phyloP scores from a whole-genome alignment of 2,113 vertebrate genomes.

The Festucalex cinctus region DNA sequence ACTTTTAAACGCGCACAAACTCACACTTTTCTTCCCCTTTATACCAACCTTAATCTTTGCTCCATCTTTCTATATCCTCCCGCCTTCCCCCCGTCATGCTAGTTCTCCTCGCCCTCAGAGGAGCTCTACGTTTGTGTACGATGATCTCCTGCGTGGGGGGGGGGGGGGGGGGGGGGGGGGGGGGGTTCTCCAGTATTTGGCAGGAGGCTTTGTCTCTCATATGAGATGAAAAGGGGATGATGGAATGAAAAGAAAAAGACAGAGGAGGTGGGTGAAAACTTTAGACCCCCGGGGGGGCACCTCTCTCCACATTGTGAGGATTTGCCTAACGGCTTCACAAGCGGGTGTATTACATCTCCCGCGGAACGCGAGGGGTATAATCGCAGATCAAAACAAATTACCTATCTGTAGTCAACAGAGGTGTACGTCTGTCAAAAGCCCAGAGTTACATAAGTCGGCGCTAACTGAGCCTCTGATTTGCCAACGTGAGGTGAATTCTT shows the following conservation, averaged over 20 bases:
- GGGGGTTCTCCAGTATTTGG: constrained; percentile 70
- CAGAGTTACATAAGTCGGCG: constrained; percentile 71
- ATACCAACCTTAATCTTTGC: constrained; percentile 40
- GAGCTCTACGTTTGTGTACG: constrained; percentile 66
- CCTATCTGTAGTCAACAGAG: constrained; percentile 76
- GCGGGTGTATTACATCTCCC: constrained; percentile 76
- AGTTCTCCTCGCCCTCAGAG: constrained; percentile 50
- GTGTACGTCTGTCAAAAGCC: constrained; percentile 70
- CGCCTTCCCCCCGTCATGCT: constrained; percentile 23
- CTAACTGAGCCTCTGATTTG: constrained; percentile 69
- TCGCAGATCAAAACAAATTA: constrained; percentile 79
- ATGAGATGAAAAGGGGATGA: constrained; percentile 52
- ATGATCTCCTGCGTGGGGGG: constrained; percentile 78
- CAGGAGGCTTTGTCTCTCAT: constrained; percentile 76
- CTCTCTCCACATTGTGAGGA: constrained; percentile 71
- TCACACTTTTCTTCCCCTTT: constrained; percentile 42
- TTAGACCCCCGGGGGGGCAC: constrained; percentile 68
- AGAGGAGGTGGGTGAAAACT: constrained; percentile 64
- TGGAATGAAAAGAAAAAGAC: constrained; percentile 51
- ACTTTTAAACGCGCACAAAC: constrained; percentile 28
- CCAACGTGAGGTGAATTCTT: constrained; percentile 63
- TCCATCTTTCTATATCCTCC: constrained; percentile 29
- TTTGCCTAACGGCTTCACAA: constrained; percentile 77
- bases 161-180: too few relatives aligned
- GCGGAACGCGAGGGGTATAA: constrained; percentile 72